Base-by-base conservation (phyloP, 1,140 invertebrate genomes). In the Monochamus saltuarius region DNA sequence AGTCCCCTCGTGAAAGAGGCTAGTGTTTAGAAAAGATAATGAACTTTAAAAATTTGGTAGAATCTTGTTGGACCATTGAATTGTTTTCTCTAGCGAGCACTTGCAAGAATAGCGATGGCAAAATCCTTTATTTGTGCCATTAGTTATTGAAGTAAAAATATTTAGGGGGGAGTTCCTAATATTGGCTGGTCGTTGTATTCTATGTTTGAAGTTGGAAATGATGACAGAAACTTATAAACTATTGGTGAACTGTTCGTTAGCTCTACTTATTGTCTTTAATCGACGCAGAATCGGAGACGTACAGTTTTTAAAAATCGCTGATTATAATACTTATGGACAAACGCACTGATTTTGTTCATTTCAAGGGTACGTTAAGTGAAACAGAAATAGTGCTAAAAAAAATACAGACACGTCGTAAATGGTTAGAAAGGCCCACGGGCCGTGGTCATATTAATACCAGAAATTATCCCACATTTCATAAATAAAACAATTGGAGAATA, bases 241-340 rank as follows among this genome's bases (percentile, higher is more conserved):
- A 29, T 6, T 51, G n/a, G 47, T 59, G 4, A 7, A 53, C 7
- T 59, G 58, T 59, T 38, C 40, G 2, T 60, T 67, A 19, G 40
- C 62, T 10, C 54, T 67, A 42, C 22, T 67, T 42, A 65, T 65
- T 47, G 8, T 67, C 11, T 69, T 69, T 59, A 66, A 66, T 37
- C 55, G 65, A 56, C 54, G 62, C 57, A 10, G 66, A 22, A 68
- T 66, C 50, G 66, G 64, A 0, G 66, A 65, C 58, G 64, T 68
- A 34, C 63, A 68, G 45, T 68, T 38, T 62, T 39, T 69, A 16
- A 69, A 69, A 67, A 55, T 67, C 29, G 4, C 49, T 13, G 62
- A 67, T 51, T 69, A 69, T 34, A 39, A 57, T 9, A n/a, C n/a
- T n/a, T n/a, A 62, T 50, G 9, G 49, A 66, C 10, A 36, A 16